Conservation (phyloP, 1,140 invertebrate species). For the Leptopilina clavipes region DNA sequence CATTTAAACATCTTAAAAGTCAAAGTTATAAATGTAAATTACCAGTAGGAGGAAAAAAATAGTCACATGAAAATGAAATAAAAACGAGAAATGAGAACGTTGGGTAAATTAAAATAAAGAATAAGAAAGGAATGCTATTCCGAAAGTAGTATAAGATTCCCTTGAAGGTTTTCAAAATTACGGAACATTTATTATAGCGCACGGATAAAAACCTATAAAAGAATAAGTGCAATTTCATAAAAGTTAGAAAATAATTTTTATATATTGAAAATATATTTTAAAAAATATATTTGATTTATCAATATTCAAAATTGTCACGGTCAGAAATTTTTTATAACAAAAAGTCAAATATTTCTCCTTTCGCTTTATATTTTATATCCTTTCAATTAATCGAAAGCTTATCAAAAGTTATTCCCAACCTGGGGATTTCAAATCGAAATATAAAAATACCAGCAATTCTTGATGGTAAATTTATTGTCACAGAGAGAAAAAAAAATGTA, state of each 20-base stretch:
- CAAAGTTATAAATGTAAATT: not conserved
- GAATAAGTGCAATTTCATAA: slow-evolving; percentile 4
- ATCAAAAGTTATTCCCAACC: too few relatives aligned
- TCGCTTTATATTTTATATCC: too few relatives aligned
- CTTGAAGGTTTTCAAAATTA: not conserved
- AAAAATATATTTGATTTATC: too few relatives aligned
- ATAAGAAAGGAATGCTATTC: not conserved
- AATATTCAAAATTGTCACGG: too few relatives aligned
- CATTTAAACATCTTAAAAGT: not conserved
- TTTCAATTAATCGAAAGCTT: too few relatives aligned
- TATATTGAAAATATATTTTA: too few relatives aligned
- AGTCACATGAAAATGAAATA: not conserved
- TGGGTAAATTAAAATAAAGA: not conserved
- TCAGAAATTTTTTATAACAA: too few relatives aligned
- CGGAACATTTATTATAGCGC: not conserved
- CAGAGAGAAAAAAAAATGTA: too few relatives aligned
- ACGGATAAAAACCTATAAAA: not conserved
- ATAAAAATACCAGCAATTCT: too few relatives aligned
- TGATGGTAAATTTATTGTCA: too few relatives aligned
- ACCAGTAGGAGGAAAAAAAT: not conserved
- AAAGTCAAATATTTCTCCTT: too few relatives aligned
- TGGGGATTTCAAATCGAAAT: too few relatives aligned
- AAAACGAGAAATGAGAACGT: slow-evolving; percentile 9
- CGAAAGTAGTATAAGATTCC: not conserved
- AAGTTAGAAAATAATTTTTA: not conserved